Evolutionary conservation across 92 coral and sea anemone species (phyloP), one percentile per base, ranked within the genome.

Genomic region (Paramuricea clavata): DNA sequence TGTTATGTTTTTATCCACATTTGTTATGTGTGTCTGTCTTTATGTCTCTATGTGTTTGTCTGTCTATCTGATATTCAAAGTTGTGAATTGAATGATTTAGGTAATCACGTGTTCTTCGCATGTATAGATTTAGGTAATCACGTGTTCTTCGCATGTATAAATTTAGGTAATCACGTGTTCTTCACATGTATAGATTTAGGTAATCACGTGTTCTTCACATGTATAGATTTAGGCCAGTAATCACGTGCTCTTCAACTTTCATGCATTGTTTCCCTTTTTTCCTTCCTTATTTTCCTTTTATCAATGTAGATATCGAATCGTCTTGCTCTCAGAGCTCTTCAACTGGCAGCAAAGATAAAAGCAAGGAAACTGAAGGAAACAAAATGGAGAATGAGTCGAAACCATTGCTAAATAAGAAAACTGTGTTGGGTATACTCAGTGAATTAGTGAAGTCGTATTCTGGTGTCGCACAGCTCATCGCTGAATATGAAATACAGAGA

Each of bases 401-500:
- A 86, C 94, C 95, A 41, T 94, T 96, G 42, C 72, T 94, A 59
- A 86, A 94, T 36, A 96, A 94, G 86, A 94, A 94, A n/a, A 90
- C 97, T 60, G 92, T 96, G 69, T 87, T 96, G 41, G 84, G 91
- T 78, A 82, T 96, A 81, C 78, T 96, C 49, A 95, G 96, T 32
- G 99, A 96, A 79, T 69, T 96, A 78, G 99, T 96, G 34, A 96
- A 96, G 82, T 95, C 99, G 0, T 96, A 96, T 32, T 91, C 97
- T 8, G 98, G 98, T 16, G 98, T 96, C 59, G 98, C 98, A 41
- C 99, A 96, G 81, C 90, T 96, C 44, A 93, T 96, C 22, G 93
- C 99, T 4, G 99, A 96, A 61, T 96, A 93, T 79, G 84, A 79
- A 79, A 41, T 79, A 12, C 84, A 79, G 73, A 59, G 39, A 36